Percentiles rank a stretch among this genome's conserved stretches.
phyloP scores from a whole-genome alignment of 2,113 vertebrate genomes.

The Nothobranchius furzeri region DNA sequence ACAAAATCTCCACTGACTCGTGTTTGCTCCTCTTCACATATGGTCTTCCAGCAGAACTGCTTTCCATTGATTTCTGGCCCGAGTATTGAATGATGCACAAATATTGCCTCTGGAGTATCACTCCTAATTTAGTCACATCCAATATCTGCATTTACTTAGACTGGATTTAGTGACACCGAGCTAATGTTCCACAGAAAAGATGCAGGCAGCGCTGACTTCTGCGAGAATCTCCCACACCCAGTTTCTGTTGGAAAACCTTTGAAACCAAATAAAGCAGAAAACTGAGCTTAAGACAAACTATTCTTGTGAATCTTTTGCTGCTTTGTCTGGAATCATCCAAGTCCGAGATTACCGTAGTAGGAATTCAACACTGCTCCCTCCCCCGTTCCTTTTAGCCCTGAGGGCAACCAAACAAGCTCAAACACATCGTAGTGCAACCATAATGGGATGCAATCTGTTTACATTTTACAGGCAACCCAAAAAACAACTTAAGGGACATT shows the following conservation, averaged over 20 bases:
- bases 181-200: constrained; percentile 11
- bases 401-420: constrained; percentile 31
- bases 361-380: not conserved
- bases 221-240: not conserved
- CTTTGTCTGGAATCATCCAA: not conserved
- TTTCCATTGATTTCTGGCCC: constrained; percentile 46
- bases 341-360: not conserved
- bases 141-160: constrained; percentile 48
- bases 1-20: not conserved
- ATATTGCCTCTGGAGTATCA: constrained; percentile 22
- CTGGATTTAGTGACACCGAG: constrained; percentile 32
- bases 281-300: not conserved
- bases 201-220: not conserved
- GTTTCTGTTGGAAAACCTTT: not conserved
- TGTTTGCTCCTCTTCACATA: not conserved
- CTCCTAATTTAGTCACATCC: constrained; percentile 43
- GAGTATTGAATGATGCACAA: constrained; percentile 36
- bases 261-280: not conserved
- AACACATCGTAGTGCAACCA: constrained; percentile 25
- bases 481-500: constrained; percentile 10
- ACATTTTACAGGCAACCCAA: constrained; percentile 7
- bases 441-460: constrained; percentile 8
- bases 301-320: constrained; percentile 11
- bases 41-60: constrained; percentile 29
- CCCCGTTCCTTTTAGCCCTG: accelerated